Base-by-base conservation (phyloP, 2,797 vertebrate species). In the Catostomus latipinnis region DNA sequence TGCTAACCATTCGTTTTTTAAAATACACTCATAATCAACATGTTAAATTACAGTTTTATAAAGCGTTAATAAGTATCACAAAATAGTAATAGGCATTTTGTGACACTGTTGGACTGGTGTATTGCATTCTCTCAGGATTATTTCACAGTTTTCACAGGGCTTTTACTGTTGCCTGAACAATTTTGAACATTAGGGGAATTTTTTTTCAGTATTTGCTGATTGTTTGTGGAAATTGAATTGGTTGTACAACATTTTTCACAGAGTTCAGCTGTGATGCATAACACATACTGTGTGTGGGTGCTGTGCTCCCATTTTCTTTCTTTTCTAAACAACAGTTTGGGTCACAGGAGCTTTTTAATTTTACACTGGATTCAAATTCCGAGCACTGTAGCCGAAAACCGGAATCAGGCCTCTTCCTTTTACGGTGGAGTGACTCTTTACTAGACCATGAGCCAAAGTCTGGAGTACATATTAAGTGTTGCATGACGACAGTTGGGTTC, bases 381-480 rank as follows among this genome's bases (percentile, higher is more conserved):
- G 54, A 8, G 13, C 49, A 56, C 45, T 43, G 13, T 49, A 34
- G 2, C 14, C 14, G 58, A 74, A 16, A 60, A 62, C 73, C 63
- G 6, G 73, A 71, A 34, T n/a, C 34, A 53, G 34, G 11, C 45
- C 54, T 49, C 1, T 43, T 68, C 8, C 13, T 43, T 74, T 45
- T 54, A 22, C 22, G 43, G 12, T 16, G 13, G 16, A 13, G 13
- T 34, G 50, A 57, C 70, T 57, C 61, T 50, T 54, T 14, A 18
- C n/a, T 70, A 43, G 22, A 43, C 22, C 3, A 50, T 10, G 63
- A 58, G 65, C 63, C 58, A 63, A n/a, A 69, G 9, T 71, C 46
- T 58, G 74, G n/a, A 56, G 46, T 11, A 74, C 16, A 49, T 48
- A 62, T 54, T n/a, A 65, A 45, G 7, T 14, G 22, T 58, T 76